Conservation (phyloP, 2,113 vertebrate species). For the Terrapene triunguis region DNA sequence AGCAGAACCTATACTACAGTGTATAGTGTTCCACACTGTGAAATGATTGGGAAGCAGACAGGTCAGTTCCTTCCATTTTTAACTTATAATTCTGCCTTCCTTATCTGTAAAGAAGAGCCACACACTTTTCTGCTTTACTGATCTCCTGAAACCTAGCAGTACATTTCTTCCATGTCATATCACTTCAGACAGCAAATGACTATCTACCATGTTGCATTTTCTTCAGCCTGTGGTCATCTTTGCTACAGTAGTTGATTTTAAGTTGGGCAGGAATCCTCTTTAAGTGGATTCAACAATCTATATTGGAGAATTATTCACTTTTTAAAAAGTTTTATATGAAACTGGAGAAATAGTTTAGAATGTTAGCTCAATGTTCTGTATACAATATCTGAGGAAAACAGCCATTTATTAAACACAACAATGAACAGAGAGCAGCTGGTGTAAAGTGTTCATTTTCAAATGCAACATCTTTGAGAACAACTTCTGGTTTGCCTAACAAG, state of each 20-base stretch:
- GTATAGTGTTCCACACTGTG: background rate
- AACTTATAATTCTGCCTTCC: conserved; percentile 5
- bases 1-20: background rate
- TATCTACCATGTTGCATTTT: conserved; percentile 12
- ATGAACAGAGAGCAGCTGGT: background rate
- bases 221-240: conserved; percentile 7
- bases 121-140: conserved; percentile 43
- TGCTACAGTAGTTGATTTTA: background rate
- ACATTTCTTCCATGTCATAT: background rate
- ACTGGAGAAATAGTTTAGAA: conserved; percentile 41
- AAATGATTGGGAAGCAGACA: conserved; percentile 27
- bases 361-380: conserved; percentile 26
- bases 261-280: conserved; percentile 18
- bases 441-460: background rate
- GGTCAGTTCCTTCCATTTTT: conserved; percentile 23
- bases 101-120: conserved; percentile 37
- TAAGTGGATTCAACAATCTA: conserved; percentile 2
- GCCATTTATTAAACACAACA: background rate
- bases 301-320: background rate
- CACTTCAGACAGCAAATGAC: conserved; percentile 37
- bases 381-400: background rate
- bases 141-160: conserved; percentile 48
- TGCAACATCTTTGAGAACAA: background rate
- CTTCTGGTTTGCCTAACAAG: too few species aligned
- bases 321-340: background rate